These are phyloP conservation scores for Riparia riparia DNA, from an alignment of 2,113 vertebrate species.

Conservation along the genomic window DNA sequence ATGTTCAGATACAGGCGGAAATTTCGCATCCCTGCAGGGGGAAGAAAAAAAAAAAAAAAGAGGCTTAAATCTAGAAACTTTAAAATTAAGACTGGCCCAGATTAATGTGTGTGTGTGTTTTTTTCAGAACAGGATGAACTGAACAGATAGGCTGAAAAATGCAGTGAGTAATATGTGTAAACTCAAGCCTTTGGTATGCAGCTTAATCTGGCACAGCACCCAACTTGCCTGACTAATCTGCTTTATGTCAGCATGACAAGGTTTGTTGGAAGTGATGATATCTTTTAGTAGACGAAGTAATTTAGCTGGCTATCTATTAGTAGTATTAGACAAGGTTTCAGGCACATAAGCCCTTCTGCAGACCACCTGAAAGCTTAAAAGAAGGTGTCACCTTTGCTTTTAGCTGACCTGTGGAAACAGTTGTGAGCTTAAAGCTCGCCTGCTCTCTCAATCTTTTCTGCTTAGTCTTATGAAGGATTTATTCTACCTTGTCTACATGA, in stretches of 20 bases:
- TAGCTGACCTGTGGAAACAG: background rate
- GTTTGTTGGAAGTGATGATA: constrained; percentile 33
- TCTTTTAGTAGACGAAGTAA: constrained; percentile 7
- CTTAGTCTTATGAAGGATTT: background rate
- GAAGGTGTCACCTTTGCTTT: background rate
- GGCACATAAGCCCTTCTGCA: background rate
- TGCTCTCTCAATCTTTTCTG: background rate
- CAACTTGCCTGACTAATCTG: constrained; percentile 45
- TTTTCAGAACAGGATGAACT: constrained; percentile 11
- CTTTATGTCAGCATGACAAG: constrained; percentile 45
- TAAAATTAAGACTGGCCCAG: background rate
- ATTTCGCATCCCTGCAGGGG: background rate
- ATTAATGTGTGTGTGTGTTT: background rate
- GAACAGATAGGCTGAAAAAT: constrained; percentile 50
- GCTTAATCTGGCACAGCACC: constrained; percentile 47
- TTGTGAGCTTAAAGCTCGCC: background rate
- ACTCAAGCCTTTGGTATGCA: constrained; percentile 60
- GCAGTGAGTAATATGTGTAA: constrained; percentile 25
- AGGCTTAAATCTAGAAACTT: background rate
- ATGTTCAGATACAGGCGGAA: background rate
- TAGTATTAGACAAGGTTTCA: background rate
- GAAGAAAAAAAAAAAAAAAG: background rate
- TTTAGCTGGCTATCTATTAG: background rate
- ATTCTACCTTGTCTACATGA: background rate
- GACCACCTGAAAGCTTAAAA: background rate